A percentile compares a stretch with the other conserved stretches of the same genome.
Evolutionary conservation across 1,140 invertebrate genomes (phyloP).

Genomic region (Eubasilissa regina): DNA sequence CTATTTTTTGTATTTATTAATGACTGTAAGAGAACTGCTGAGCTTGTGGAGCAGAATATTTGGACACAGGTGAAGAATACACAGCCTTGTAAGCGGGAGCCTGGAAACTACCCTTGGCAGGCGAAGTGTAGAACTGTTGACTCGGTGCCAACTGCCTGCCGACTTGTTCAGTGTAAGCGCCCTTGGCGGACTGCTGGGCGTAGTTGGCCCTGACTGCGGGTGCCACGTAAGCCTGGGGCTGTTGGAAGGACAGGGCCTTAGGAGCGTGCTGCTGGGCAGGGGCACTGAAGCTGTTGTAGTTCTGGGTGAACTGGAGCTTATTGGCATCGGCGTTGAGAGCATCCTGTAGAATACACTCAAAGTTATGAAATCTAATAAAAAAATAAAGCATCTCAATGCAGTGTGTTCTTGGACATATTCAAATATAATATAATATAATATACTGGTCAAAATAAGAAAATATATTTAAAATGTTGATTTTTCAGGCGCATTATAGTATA

Average conservation of each 20-base stretch:
- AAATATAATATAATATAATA: too few species aligned
- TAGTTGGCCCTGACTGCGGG: neutral
- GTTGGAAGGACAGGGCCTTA: neutral
- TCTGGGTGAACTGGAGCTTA: constrained; percentile 19
- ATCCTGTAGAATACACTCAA: neutral
- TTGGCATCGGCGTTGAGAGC: neutral
- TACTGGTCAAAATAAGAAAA: too few species aligned
- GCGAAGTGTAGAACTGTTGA: neutral
- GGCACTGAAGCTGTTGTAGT: constrained; percentile 11
- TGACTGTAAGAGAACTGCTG: constrained; percentile 1
- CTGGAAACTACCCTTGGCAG: neutral
- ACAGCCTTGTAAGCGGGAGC: neutral
- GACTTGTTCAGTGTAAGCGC: too few species aligned
- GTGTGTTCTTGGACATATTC: too few species aligned
- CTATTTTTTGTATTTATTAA: neutral
- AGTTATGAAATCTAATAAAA: neutral
- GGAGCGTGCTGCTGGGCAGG: neutral
- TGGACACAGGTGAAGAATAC: neutral
- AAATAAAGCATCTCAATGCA: too few species aligned
- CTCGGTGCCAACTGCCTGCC: too few species aligned
- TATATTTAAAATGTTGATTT: too few species aligned
- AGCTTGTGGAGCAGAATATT: neutral
- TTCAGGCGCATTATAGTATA: too few species aligned
- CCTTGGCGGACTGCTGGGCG: neutral
- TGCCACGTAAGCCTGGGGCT: constrained; percentile 26